Percentiles rank a stretch among this genome's conserved stretches.
These are phyloP conservation scores for Drosophila austrosaltans DNA, from an alignment of 2,888 invertebrate genomes.

Conservation along the genomic window DNA sequence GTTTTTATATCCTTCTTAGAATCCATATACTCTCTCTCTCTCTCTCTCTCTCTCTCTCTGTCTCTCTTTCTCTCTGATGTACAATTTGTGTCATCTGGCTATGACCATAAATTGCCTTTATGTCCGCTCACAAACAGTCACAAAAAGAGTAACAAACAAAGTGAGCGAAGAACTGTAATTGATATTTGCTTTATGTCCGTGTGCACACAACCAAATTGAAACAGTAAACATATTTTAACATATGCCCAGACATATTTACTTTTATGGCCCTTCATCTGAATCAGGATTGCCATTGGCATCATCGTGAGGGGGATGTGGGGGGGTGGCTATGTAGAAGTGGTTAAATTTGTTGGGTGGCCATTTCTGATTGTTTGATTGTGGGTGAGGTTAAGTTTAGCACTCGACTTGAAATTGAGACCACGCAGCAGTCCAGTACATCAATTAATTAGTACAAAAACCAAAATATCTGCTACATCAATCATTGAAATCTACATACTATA, in stretches of 20 bases:
- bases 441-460: constrained; percentile 35
- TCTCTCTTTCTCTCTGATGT: constrained; percentile 24
- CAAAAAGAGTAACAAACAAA: constrained; percentile 33
- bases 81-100: constrained; percentile 22
- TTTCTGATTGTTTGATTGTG: background rate
- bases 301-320: no score
- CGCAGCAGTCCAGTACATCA: background rate
- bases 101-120: constrained; percentile 52
- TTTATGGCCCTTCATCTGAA: constrained; percentile 37
- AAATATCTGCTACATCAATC: background rate
- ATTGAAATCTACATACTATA: background rate
- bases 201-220: constrained; percentile 50
- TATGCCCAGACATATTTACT: constrained; percentile 55
- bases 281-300: background rate
- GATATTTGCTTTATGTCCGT: constrained; percentile 61
- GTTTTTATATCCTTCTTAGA: no score
- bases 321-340: no score
- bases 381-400: constrained; percentile 18
- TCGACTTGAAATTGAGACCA: constrained; percentile 33
- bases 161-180: constrained; percentile 54
- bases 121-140: constrained; percentile 28
- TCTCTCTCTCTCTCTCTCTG: background rate
- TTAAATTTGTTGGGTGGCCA: background rate
- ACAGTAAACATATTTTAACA: constrained; percentile 66
- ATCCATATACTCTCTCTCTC: constrained; percentile 5